Evolutionary conservation across 1,140 invertebrate genomes (phyloP).

Genomic region (Spodoptera frugiperda): DNA sequence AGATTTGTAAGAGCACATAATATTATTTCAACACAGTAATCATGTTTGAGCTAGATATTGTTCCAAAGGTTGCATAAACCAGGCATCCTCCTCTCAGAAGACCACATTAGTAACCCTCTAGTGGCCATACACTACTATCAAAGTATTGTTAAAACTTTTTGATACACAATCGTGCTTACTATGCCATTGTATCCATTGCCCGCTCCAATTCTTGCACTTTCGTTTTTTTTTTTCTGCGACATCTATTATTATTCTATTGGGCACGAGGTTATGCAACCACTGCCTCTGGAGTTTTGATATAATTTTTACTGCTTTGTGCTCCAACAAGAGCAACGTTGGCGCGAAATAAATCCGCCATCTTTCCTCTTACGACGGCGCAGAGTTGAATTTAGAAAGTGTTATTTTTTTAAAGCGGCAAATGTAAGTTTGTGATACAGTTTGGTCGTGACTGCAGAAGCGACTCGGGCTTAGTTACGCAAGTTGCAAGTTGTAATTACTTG

Average conservation of each 20-base stretch:
- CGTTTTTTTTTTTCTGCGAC: constrained; percentile 83
- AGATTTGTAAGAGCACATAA: not conserved
- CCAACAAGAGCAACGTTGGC: constrained; percentile 53
- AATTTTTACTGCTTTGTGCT: constrained; percentile 81
- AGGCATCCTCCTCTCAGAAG: constrained; percentile 10
- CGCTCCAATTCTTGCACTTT: constrained; percentile 83
- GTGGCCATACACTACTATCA: constrained; percentile 27
- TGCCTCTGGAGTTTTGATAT: constrained; percentile 83
- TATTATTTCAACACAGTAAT: constrained; percentile 36
- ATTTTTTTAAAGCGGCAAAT: constrained; percentile 46
- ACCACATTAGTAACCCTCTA: constrained; percentile 36
- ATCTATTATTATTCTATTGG: constrained; percentile 83
- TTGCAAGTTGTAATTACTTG: constrained; percentile 76
- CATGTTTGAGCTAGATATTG: constrained; percentile 21
- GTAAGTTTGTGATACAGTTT: constrained; percentile 65
- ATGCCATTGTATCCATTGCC: constrained; percentile 79
- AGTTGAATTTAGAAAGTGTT: constrained; percentile 48
- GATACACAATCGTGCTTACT: constrained; percentile 68
- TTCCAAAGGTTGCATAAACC: constrained; percentile 9
- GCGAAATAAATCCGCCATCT: constrained; percentile 7
- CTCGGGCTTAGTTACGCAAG: constrained; percentile 75
- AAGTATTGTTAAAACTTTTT: constrained; percentile 43
- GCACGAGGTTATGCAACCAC: constrained; percentile 82
- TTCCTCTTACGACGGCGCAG: constrained; percentile 46
- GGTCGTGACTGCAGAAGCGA: constrained; percentile 83